A percentile compares a stretch with the other conserved stretches of the same genome.
phyloP scores from a whole-genome alignment of 2,797 vertebrate species.

The Euphonia xanthogaster region DNA sequence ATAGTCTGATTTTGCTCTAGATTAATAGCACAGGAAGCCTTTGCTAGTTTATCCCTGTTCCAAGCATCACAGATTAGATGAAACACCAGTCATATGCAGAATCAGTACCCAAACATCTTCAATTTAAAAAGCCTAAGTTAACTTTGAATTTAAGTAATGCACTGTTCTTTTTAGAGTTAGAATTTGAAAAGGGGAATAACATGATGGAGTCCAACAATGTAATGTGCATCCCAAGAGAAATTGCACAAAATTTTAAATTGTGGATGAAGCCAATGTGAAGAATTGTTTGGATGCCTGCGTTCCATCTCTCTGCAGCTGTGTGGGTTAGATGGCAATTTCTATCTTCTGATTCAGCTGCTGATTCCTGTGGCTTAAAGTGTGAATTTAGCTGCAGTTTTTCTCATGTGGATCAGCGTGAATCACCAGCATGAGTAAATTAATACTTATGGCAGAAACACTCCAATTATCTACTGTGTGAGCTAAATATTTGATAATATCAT shows the following conservation, averaged over 20 bases:
- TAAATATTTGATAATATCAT: not conserved
- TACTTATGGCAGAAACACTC: not conserved
- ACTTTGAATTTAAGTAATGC: not conserved
- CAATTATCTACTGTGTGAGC: not conserved
- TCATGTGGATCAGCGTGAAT: not conserved
- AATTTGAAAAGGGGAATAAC: not conserved
- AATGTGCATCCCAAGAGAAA: not conserved
- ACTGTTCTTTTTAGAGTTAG: not conserved
- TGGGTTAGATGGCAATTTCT: not conserved
- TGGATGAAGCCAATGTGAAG: not conserved
- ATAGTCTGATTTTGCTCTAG: not conserved
- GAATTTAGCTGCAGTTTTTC: not conserved
- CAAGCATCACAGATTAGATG: not conserved
- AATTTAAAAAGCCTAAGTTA: not conserved
- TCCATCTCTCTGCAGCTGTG: not conserved
- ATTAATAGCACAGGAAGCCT: not conserved
- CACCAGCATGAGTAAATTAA: not conserved
- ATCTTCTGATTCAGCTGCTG: not conserved
- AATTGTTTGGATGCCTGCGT: not conserved
- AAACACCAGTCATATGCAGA: fast-evolving
- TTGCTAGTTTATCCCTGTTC: not conserved
- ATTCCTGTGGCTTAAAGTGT: not conserved
- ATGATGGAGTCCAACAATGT: not conserved
- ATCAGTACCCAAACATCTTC: not conserved
- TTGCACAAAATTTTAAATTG: not conserved